These are phyloP conservation scores for Tipula helvola DNA, from an alignment of 2,888 invertebrate species.

Conservation along the genomic window DNA sequence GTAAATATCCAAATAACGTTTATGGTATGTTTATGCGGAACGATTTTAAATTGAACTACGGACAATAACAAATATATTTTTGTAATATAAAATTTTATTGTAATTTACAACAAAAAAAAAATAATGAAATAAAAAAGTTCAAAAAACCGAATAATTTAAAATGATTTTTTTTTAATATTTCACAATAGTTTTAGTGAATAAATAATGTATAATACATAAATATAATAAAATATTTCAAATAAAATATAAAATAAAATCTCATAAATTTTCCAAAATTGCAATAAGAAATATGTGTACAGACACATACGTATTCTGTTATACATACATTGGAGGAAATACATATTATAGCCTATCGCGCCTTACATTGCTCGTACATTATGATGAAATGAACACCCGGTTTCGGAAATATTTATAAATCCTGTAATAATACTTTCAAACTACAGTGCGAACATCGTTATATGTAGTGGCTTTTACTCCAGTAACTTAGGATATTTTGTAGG, in stretches of 20 bases:
- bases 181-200: not conserved
- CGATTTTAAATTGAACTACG: not conserved
- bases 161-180: not conserved
- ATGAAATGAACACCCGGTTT: too few relatives aligned
- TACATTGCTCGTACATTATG: too few relatives aligned
- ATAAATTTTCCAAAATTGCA: not conserved
- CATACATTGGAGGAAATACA: not conserved
- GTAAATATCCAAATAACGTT: not conserved
- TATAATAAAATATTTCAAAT: not conserved
- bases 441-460: too few relatives aligned
- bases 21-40: not conserved
- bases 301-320: not conserved
- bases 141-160: not conserved
- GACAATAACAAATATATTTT: not conserved
- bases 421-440: too few relatives aligned
- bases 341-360: not conserved
- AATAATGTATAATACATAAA: too few relatives aligned
- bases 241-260: not conserved
- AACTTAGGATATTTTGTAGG: too few relatives aligned
- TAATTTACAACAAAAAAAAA: not conserved
- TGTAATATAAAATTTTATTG: not conserved
- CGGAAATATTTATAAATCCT: too few relatives aligned
- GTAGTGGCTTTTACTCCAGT: too few relatives aligned
- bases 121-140: not conserved
- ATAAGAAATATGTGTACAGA: not conserved